Percentiles rank a stretch among this genome's conserved stretches.
These are phyloP conservation scores for Helogale parvula DNA, from an alignment of 2,113 vertebrate genomes.

Conservation along the genomic window DNA sequence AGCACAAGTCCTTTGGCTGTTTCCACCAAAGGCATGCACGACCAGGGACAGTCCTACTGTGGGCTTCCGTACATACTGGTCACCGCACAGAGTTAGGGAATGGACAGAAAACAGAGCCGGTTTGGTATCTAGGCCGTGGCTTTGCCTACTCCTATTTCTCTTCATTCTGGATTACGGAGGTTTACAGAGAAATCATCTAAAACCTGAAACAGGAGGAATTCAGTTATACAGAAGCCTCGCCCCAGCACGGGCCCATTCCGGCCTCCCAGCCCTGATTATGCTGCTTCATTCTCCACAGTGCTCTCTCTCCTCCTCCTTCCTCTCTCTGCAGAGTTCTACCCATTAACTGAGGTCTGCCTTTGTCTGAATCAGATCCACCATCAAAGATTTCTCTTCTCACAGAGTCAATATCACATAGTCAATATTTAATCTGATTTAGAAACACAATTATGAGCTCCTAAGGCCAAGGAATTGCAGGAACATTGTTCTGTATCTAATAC, in stretches of 20 bases:
- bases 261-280: not conserved
- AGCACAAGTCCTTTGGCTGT: not conserved
- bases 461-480: constrained; percentile 46
- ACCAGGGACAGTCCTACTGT: not conserved
- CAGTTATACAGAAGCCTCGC: not conserved
- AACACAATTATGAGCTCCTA: constrained; percentile 61
- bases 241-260: not conserved
- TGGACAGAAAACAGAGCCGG: not conserved
- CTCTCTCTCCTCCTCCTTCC: not conserved
- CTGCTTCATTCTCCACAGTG: not conserved
- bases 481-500: constrained; percentile 47
- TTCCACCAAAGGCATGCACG: not conserved
- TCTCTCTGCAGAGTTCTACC: not conserved
- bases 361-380: constrained; percentile 42
- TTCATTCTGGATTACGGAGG: not conserved
- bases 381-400: constrained; percentile 50
- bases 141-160: not conserved
- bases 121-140: not conserved
- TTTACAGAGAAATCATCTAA: not conserved
- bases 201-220: not conserved
- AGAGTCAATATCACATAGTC: constrained; percentile 53
- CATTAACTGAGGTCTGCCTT: constrained; percentile 17
- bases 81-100: not conserved
- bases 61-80: not conserved
- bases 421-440: constrained; percentile 64